Evolutionary conservation across 2,797 vertebrate genomes (phyloP).

Genomic region (Syndactyla subalaris): DNA sequence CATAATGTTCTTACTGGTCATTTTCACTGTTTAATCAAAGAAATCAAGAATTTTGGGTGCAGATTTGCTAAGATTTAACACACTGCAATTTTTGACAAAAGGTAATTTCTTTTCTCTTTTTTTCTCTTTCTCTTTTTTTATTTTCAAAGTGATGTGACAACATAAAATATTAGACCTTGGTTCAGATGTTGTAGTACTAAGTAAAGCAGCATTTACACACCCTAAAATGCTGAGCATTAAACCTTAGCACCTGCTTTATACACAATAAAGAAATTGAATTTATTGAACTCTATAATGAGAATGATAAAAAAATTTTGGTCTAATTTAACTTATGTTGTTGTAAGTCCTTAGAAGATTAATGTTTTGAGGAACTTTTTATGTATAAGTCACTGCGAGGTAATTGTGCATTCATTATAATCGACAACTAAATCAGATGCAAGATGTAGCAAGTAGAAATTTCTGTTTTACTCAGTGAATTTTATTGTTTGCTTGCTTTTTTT

Average conservation of each 20-base stretch:
- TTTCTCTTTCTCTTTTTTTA: not conserved
- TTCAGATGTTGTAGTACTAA: not conserved
- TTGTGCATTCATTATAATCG: not conserved
- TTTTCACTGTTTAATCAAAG: not conserved
- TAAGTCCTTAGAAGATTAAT: not conserved
- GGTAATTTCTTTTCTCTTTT: accelerated
- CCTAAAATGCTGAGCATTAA: not conserved
- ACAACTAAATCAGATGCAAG: not conserved
- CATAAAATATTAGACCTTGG: not conserved
- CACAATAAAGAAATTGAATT: not conserved
- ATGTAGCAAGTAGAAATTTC: not conserved
- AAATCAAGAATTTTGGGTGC: not conserved
- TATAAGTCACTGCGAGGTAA: not conserved
- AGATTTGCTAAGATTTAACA: not conserved
- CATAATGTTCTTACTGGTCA: accelerated
- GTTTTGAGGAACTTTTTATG: not conserved
- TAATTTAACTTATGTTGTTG: not conserved
- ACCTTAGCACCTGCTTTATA: not conserved
- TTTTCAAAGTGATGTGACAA: not conserved
- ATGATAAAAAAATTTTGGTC: not conserved
- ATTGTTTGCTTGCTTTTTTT: not conserved
- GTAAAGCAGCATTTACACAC: not conserved
- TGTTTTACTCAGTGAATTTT: not conserved
- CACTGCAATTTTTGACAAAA: not conserved
- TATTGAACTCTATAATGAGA: not conserved